These are phyloP conservation scores for Halcyon chelicuti DNA, from an alignment of 2,797 vertebrate species.

Conservation along the genomic window DNA sequence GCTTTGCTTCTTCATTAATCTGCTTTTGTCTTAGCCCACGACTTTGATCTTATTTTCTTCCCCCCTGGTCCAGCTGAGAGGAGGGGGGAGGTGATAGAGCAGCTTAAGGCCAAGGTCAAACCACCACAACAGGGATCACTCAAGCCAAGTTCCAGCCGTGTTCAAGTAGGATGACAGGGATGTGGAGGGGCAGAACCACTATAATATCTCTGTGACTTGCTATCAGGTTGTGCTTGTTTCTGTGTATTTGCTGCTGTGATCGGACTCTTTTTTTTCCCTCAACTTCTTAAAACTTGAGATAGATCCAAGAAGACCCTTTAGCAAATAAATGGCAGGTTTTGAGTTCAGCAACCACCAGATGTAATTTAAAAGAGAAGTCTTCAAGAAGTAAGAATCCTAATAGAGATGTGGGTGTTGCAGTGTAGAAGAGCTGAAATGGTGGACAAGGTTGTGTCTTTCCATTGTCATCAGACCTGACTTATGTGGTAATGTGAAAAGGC, in stretches of 20 bases:
- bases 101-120: too few relatives aligned
- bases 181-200: background rate
- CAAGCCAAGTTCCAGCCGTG: background rate
- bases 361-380: conserved; percentile 58
- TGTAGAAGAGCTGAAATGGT: background rate
- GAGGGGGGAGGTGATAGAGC: too few relatives aligned
- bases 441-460: background rate
- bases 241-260: background rate
- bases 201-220: background rate
- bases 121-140: background rate
- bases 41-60: too few relatives aligned
- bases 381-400: conserved; percentile 36
- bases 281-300: conserved; percentile 40
- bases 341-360: conserved; percentile 12
- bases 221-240: background rate
- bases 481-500: background rate
- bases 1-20: too few relatives aligned
- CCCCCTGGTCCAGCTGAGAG: too few relatives aligned
- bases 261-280: background rate
- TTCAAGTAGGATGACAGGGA: background rate
- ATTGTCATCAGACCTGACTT: background rate
- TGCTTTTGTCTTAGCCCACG: too few relatives aligned
- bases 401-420: background rate
- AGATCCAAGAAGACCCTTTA: conserved; percentile 50
- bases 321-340: conserved; percentile 52